Conservation (phyloP, 2,797 vertebrate species). For the Garrulus glandarius region DNA sequence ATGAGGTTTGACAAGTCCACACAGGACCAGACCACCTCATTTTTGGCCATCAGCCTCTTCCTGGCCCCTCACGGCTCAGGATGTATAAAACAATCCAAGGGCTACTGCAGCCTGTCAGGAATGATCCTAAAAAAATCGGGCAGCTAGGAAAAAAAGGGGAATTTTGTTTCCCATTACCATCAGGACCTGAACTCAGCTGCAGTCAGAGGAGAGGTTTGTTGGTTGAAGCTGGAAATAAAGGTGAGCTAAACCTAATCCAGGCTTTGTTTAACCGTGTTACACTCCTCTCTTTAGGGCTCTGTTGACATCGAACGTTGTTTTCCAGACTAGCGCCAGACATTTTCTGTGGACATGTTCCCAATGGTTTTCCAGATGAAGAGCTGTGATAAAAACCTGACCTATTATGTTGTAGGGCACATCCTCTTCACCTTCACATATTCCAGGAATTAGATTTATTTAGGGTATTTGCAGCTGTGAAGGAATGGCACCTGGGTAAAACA, state of each 20-base stretch:
- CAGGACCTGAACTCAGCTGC: neutral
- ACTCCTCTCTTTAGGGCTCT: neutral
- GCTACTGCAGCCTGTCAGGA: neutral
- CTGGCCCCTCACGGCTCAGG: neutral
- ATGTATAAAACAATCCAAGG: neutral
- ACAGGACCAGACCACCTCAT: neutral
- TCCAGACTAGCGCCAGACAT: neutral
- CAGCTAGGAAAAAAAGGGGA: neutral
- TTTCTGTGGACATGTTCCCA: neutral
- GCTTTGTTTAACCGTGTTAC: neutral
- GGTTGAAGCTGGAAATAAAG: neutral
- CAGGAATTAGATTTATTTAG: neutral
- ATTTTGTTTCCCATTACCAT: neutral
- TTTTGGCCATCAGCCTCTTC: neutral
- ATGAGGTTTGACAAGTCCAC: neutral
- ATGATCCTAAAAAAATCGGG: neutral
- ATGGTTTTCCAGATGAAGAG: neutral
- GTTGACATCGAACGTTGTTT: neutral
- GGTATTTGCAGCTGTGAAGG: neutral
- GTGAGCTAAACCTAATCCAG: neutral
- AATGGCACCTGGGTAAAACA: neutral
- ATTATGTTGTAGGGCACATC: neutral
- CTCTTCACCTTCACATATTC: neutral
- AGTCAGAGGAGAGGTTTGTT: neutral
- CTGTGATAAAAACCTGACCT: neutral